These are phyloP conservation scores for Sceliomorpha sp. DNA, from an alignment of 2,888 invertebrate genomes.

Conservation along the genomic window DNA sequence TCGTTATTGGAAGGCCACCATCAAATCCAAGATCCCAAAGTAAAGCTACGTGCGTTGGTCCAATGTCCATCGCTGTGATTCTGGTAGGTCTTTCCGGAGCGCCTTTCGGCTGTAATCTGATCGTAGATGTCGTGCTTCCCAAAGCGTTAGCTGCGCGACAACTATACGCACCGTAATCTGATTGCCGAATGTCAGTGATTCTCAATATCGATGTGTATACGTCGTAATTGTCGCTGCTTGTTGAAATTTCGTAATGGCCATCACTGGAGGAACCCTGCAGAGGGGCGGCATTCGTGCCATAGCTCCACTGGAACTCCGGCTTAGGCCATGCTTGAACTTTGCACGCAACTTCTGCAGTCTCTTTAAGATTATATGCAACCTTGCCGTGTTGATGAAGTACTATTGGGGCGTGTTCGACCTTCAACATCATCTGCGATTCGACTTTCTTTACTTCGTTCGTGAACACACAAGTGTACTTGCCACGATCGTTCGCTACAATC, in stretches of 20 bases:
- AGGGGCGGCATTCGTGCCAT: conserved; percentile 87
- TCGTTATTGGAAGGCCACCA: conserved; percentile 92
- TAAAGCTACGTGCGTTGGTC: conserved; percentile 89
- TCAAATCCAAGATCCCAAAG: conserved; percentile 95
- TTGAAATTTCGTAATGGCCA: conserved; percentile 92
- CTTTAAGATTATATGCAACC: conserved; percentile 92
- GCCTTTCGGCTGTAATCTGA: conserved; percentile 91
- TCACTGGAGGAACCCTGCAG: conserved; percentile 88
- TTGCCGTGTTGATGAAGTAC: conserved; percentile 91
- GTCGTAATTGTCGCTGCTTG: conserved; percentile 90
- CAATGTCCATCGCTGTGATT: conserved; percentile 87
- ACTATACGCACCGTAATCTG: conserved; percentile 95
- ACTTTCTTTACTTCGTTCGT: conserved; percentile 94
- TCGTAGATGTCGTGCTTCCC: conserved; percentile 88
- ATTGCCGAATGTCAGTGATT: conserved; percentile 87
- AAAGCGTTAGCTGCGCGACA: conserved; percentile 92
- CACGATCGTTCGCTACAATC: conserved; percentile 90
- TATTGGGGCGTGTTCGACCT: conserved; percentile 95
- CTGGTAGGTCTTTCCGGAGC: conserved; percentile 91
- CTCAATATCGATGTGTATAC: conserved; percentile 90
- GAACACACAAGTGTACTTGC: conserved; percentile 92
- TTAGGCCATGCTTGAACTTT: conserved; percentile 95
- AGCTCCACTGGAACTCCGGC: conserved; percentile 96
- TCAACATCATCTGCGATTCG: conserved; percentile 93
- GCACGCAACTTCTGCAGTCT: conserved; percentile 92